phyloP scores from a whole-genome alignment of 2,797 vertebrate genomes.

The Alfaro cultratus region DNA sequence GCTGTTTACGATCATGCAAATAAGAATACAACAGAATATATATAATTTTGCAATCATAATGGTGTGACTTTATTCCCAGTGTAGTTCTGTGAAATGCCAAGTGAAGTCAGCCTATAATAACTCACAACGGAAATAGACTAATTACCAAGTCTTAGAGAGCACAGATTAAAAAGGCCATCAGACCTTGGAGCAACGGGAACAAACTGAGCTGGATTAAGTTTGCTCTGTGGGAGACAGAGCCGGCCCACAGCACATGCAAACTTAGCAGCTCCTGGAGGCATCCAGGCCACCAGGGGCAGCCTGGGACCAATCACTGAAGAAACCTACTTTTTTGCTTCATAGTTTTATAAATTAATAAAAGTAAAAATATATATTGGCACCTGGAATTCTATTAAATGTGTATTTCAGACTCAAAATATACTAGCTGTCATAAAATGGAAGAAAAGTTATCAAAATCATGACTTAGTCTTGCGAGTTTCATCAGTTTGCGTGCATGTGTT shows the following conservation, averaged over 20 bases:
- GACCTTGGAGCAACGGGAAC: conserved; percentile 74
- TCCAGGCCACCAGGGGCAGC: conserved; percentile 30
- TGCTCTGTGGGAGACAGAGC: conserved; percentile 48
- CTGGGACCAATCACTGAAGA: conserved; percentile 34
- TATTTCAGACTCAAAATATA: neutral
- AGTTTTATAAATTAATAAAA: neutral
- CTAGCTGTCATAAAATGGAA: neutral
- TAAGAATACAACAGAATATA: neutral
- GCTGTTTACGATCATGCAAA: neutral
- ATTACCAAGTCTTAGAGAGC: conserved; percentile 81
- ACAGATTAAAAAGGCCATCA: conserved; percentile 79
- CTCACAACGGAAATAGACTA: conserved; percentile 79
- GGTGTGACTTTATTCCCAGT: conserved; percentile 39
- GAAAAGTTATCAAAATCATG: neutral
- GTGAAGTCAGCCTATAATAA: conserved; percentile 69
- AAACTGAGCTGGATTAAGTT: conserved; percentile 78
- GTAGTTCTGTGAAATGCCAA: conserved; percentile 60
- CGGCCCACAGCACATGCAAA: neutral
- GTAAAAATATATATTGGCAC: too few relatives aligned
- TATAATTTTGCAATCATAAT: neutral
- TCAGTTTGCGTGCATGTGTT: neutral
- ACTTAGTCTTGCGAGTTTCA: neutral
- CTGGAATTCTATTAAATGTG: neutral
- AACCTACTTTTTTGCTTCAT: neutral
- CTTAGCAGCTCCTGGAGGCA: conserved; percentile 18